phyloP scores from a whole-genome alignment of 30 jellyfish, hydroid and myxozoan genomes.

The Clytia hemisphaerica region DNA sequence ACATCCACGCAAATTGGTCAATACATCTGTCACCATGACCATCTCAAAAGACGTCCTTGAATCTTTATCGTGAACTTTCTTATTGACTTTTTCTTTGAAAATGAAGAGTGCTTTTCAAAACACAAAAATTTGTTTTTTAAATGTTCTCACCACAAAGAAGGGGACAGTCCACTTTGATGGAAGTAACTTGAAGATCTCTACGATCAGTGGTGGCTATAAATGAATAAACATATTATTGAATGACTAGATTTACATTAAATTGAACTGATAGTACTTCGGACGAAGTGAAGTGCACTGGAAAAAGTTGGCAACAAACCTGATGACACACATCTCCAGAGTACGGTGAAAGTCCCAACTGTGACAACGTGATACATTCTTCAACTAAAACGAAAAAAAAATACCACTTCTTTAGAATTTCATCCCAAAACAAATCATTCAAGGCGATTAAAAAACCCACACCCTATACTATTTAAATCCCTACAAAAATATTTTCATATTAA shows the following conservation, averaged over 20 bases:
- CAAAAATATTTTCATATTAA: background rate
- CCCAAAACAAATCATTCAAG: background rate
- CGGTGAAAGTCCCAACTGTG: slow-evolving; percentile 47
- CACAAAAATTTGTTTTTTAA: too few species aligned
- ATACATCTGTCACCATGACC: too few species aligned
- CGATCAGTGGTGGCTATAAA: slow-evolving; percentile 56
- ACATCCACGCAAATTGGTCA: too few species aligned
- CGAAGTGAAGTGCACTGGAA: background rate
- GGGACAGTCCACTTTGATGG: background rate
- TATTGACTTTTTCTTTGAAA: too few species aligned
- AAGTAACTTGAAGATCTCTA: slow-evolving; percentile 20
- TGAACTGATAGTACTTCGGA: background rate
- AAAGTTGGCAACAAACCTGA: slow-evolving; percentile 36
- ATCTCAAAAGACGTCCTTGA: too few species aligned
- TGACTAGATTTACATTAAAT: background rate
- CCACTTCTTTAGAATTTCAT: background rate
- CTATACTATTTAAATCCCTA: background rate
- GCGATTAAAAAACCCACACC: background rate
- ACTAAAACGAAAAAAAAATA: slow-evolving; percentile 22
- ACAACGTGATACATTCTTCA: slow-evolving; percentile 64
- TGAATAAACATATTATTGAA: background rate
- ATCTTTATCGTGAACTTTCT: too few species aligned
- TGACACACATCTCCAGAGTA: slow-evolving; percentile 80
- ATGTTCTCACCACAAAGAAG: too few species aligned
- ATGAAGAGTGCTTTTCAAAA: too few species aligned